A percentile compares a stretch with the other conserved stretches of the same genome.
phyloP scores from a whole-genome alignment of 2,113 vertebrate species.

The Anguilla japonica region DNA sequence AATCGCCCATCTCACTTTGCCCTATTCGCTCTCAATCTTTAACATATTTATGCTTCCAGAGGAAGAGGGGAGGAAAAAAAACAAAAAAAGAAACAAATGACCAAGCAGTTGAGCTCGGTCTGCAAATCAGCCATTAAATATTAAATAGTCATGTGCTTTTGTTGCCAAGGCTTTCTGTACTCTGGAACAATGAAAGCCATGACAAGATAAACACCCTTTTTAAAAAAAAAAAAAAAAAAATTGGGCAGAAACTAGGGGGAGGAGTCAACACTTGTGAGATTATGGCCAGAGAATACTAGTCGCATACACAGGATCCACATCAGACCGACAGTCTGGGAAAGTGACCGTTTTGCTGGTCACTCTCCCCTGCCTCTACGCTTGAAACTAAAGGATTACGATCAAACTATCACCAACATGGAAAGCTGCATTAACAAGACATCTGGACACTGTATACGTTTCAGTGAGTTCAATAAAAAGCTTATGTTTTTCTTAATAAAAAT shows the following conservation, averaged over 20 bases:
- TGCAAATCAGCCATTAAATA: neutral
- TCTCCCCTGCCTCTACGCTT: neutral
- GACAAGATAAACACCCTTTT: slow-evolving; percentile 6
- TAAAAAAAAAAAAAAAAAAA: neutral
- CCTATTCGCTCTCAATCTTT: neutral
- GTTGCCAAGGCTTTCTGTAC: neutral
- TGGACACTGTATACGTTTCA: neutral
- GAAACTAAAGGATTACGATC: neutral
- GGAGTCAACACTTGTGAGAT: neutral
- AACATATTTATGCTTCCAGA: neutral
- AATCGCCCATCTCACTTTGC: neutral
- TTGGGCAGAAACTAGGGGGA: neutral
- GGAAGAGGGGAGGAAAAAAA: neutral
- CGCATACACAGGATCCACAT: neutral
- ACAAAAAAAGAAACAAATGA: neutral
- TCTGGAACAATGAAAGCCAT: neutral
- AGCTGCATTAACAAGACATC: neutral
- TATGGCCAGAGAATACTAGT: neutral
- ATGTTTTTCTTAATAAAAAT: neutral
- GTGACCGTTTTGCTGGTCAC: neutral
- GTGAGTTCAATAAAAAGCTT: slow-evolving; percentile 8
- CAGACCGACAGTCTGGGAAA: neutral
- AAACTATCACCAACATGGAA: slow-evolving; percentile 4
- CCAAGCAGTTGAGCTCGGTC: neutral
- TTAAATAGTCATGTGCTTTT: neutral